Conservation (phyloP, 2,113 vertebrate genomes). For the Podarcis cretensis region DNA sequence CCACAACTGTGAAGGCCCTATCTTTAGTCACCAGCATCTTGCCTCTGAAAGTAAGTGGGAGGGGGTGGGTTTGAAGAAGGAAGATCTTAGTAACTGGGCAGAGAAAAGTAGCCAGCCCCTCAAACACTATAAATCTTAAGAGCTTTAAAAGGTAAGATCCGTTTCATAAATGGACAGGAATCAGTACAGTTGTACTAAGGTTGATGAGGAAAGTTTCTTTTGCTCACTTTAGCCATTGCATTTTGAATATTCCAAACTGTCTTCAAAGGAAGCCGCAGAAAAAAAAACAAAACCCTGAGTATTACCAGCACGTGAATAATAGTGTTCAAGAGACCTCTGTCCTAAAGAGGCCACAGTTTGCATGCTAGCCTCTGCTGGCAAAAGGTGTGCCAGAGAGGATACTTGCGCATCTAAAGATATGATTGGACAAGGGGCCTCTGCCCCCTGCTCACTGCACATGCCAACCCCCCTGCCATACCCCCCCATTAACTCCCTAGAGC, state of each 20-base stretch:
- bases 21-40: not conserved
- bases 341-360: not conserved
- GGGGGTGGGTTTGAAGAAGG: not conserved
- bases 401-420: not conserved
- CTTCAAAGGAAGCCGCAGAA: not conserved
- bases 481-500: too few species aligned
- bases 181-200: not conserved
- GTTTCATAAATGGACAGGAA: not conserved
- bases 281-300: not conserved
- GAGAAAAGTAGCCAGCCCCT: not conserved
- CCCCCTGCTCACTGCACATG: too few species aligned
- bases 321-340: not conserved
- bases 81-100: not conserved
- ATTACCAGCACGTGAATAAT: not conserved
- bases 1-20: not conserved
- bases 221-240: not conserved
- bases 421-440: not conserved
- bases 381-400: not conserved
- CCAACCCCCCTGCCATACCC: too few species aligned
- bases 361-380: not conserved
- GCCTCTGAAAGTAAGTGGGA: not conserved
- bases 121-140: not conserved
- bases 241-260: not conserved
- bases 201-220: not conserved
- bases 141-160: not conserved